Evolutionary conservation across 1,140 invertebrate species (phyloP).

Genomic region (Phenacoccus solenopsis): DNA sequence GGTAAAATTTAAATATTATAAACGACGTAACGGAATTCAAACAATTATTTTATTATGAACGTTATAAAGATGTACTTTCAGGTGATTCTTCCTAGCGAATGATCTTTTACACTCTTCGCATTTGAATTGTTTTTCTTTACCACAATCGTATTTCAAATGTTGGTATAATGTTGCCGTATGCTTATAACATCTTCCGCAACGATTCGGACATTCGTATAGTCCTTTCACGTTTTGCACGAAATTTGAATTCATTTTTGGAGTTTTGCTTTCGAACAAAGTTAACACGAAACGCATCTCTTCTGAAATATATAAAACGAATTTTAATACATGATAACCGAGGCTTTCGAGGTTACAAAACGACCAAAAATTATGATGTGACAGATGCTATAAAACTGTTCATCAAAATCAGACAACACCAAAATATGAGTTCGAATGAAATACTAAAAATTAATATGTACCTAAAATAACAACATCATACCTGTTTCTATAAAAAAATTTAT

Average conservation of each 20-base stretch:
- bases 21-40: no score
- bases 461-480: no score
- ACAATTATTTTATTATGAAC: neutral
- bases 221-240: neutral
- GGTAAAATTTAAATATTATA: no score
- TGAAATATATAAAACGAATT: neutral
- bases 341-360: no score
- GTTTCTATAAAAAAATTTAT: no score
- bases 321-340: no score
- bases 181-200: conserved; percentile 38
- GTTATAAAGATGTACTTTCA: conserved; percentile 3
- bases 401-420: no score
- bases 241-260: neutral
- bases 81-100: conserved; percentile 20
- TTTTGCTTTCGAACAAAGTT: neutral
- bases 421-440: no score
- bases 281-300: neutral
- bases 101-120: conserved; percentile 34
- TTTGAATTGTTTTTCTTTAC: conserved; percentile 32
- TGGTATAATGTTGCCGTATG: conserved; percentile 39
- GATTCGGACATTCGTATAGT: neutral
- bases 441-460: no score
- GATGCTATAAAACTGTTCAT: no score
- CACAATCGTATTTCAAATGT: conserved; percentile 39
- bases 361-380: no score